A percentile compares a stretch with the other conserved stretches of the same genome.
Evolutionary conservation across 2,113 vertebrate species (phyloP).

Genomic region (Toxostoma redivivum): DNA sequence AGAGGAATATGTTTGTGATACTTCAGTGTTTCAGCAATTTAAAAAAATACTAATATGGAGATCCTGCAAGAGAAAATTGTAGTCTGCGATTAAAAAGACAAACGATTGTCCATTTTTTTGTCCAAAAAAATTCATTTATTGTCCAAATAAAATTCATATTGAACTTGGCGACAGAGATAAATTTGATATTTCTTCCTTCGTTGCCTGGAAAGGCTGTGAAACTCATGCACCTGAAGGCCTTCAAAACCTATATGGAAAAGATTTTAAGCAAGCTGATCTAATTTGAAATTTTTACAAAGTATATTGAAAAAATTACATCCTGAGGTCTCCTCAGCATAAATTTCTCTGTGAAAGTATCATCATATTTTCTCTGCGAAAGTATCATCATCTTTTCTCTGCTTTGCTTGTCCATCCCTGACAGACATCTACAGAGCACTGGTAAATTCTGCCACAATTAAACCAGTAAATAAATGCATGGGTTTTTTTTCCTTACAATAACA

Average conservation of each 20-base stretch:
- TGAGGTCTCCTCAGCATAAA: neutral
- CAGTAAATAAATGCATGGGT: accelerated
- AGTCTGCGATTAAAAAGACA: neutral
- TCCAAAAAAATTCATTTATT: neutral
- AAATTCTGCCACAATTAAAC: neutral
- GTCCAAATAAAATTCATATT: neutral
- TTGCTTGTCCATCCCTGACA: neutral
- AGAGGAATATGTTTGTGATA: neutral
- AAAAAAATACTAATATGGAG: neutral
- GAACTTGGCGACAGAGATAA: neutral
- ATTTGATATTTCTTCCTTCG: neutral
- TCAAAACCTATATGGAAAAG: neutral
- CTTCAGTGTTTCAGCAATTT: accelerated
- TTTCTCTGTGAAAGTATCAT: neutral
- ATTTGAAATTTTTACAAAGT: neutral
- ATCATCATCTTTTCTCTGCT: neutral
- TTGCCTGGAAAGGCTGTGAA: neutral
- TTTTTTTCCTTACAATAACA: neutral
- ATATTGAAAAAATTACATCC: neutral
- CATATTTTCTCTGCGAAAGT: neutral
- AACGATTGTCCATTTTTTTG: neutral
- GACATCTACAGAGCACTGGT: neutral
- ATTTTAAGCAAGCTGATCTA: neutral
- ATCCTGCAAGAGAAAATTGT: neutral
- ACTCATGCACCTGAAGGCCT: neutral